These are phyloP conservation scores for Ageneiosus marmoratus DNA, from an alignment of 2,113 vertebrate species.

Conservation along the genomic window DNA sequence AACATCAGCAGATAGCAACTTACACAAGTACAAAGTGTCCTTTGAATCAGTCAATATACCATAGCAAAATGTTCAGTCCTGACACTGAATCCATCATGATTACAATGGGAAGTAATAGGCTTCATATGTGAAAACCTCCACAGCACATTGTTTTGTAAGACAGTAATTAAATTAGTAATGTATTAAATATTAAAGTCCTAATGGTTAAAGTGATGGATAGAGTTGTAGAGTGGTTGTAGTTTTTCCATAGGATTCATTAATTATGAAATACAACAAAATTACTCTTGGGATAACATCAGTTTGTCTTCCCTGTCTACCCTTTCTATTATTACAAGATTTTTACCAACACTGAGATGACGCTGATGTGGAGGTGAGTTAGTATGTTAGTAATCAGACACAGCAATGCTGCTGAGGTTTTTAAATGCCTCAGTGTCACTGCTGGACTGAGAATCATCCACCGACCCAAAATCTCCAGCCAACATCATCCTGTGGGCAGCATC, in stretches of 20 bases:
- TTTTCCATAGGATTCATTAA: neutral
- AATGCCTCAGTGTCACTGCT: too few species aligned
- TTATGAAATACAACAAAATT: neutral
- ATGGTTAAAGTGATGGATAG: neutral
- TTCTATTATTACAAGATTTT: neutral
- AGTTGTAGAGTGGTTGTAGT: neutral
- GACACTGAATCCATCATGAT: neutral
- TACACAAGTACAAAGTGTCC: neutral
- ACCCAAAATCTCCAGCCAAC: too few species aligned
- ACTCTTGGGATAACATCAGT: neutral
- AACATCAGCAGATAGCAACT: conserved; percentile 26
- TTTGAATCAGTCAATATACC: neutral
- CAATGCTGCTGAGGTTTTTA: too few species aligned
- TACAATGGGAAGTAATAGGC: neutral
- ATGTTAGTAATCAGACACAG: too few species aligned
- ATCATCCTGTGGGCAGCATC: too few species aligned
- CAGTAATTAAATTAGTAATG: neutral
- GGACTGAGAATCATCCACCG: too few species aligned
- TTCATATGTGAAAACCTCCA: neutral
- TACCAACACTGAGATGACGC: neutral
- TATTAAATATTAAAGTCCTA: neutral
- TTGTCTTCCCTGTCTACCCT: neutral
- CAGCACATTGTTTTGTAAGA: neutral
- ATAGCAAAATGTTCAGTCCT: neutral
- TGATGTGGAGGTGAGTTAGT: too few species aligned